Conservation (phyloP, 2,888 invertebrate genomes). For the Nyleta sp. region DNA sequence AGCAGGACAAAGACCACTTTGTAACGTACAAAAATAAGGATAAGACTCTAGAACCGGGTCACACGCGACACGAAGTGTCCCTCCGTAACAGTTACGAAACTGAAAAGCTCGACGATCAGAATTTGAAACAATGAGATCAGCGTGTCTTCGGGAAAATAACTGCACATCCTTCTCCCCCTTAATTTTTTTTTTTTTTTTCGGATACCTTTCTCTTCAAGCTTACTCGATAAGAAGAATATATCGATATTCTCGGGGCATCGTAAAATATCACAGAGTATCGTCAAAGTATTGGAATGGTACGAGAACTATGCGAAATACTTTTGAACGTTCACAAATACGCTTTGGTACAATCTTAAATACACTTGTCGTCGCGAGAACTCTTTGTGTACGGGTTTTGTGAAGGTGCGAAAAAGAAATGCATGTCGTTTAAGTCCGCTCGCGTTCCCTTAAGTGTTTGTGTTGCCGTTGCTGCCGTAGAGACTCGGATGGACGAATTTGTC, state of each 20-base stretch:
- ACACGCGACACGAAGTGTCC: too few species aligned
- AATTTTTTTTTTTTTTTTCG: constrained; percentile 1
- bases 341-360: constrained; percentile 57
- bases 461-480: constrained; percentile 80
- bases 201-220: constrained; percentile 8
- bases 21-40: too few species aligned
- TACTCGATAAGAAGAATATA: constrained; percentile 41
- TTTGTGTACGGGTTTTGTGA: constrained; percentile 55
- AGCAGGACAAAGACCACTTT: too few species aligned
- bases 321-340: constrained; percentile 53
- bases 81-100: neutral
- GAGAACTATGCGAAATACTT: constrained; percentile 60
- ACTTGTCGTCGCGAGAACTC: constrained; percentile 22
- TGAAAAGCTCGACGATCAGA: too few species aligned
- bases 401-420: constrained; percentile 39
- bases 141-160: neutral
- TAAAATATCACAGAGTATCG: constrained; percentile 62
- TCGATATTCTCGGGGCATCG: constrained; percentile 36
- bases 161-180: neutral
- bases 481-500: constrained; percentile 86
- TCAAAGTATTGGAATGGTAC: constrained; percentile 63
- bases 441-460: constrained; percentile 76
- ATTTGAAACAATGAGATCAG: constrained; percentile 9
- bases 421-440: neutral
- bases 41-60: too few species aligned